Conservation (phyloP, 2,797 vertebrate species). For the Gastrophryne carolinensis region DNA sequence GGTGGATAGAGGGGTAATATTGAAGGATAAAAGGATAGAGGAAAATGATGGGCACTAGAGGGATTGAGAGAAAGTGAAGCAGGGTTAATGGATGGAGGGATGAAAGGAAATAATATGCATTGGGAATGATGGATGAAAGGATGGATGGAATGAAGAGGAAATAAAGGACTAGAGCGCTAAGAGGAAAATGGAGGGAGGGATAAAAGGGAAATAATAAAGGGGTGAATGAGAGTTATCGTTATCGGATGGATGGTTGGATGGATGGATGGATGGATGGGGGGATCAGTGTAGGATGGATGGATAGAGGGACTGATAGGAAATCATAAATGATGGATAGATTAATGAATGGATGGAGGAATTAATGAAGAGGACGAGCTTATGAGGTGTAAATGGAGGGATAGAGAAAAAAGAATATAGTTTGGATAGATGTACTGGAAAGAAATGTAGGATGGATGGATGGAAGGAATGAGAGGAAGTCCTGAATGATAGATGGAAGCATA, state of each 20-base stretch:
- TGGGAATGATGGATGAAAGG: background rate
- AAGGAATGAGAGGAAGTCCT: no score
- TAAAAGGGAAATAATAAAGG: background rate
- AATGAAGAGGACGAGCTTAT: no score
- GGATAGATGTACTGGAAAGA: no score
- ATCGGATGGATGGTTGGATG: background rate
- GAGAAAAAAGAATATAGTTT: no score
- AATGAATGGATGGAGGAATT: background rate
- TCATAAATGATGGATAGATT: background rate
- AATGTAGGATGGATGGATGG: no score
- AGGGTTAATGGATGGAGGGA: background rate
- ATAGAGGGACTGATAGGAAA: background rate
- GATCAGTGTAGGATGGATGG: no score
- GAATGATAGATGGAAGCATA: no score
- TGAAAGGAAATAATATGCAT: no score
- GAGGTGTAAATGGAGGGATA: no score
- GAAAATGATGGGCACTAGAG: background rate
- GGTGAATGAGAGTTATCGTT: background rate
- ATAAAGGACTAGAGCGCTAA: no score
- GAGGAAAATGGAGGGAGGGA: background rate
- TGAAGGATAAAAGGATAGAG: background rate
- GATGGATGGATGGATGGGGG: background rate
- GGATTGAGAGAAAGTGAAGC: background rate
- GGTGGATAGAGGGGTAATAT: background rate
- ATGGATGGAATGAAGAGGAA: background rate